Base-by-base conservation (phyloP, 2,797 vertebrate genomes). In the Heterohyrax brucei region DNA sequence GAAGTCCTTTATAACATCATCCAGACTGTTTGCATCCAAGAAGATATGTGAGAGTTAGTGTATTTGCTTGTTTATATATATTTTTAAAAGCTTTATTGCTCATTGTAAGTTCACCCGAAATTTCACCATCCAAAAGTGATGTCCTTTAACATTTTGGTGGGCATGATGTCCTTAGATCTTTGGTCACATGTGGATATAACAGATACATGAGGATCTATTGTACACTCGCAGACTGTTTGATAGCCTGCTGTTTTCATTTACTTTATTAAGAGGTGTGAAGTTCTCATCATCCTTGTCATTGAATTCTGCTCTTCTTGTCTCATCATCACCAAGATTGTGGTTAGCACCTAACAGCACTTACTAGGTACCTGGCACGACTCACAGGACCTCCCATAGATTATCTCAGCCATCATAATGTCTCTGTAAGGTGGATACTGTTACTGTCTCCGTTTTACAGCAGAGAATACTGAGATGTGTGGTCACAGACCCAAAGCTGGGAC, bases 381-480 rank as follows among this genome's bases (percentile, higher is more conserved):
- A 28, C 30, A 89, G 26, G 39, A 8, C 0, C 3, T 59, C 68
- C 24, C 73, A 8, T 12, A 3, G 7, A 10, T 70, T 3, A 19
- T 61, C 81, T 83, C 84, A 22, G 7, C 33, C 59, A 46, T 92
- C 33, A 2, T 30, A 24, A 44, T 2, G 16, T 3, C 50, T 4
- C 5, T 1, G 0, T n/a, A 18, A 59, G 30, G 13, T 1, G 5
- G 44, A 3, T 24, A 14, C 24, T 9, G 0, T 19, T 10, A 1
- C 39, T 12, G 14, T 44, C 68, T 87, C 44, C 50, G 18, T 84
- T 87, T 94, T 7, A 1, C 9, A 61, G 33, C 56, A 8, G 61
- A 61, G 62, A 83, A 26, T 7, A 9, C 28, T 10, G 44, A 61
- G 70, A 44, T 39, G 39, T 39, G 39, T 39, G 19, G 26, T 91